Conservation (phyloP, 1,140 invertebrate species). For the Colletes gigas region DNA sequence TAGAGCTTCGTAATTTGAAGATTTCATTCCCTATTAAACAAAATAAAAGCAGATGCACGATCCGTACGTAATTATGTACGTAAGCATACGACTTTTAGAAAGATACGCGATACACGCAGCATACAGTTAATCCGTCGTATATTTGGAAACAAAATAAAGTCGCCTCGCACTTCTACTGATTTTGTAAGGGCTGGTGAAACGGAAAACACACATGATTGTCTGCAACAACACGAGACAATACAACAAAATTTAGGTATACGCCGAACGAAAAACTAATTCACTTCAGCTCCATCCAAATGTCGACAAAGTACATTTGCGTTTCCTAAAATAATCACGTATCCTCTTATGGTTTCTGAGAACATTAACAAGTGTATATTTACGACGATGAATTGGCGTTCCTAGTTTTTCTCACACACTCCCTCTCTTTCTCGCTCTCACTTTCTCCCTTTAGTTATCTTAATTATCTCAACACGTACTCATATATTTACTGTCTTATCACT, state of each 20-base stretch:
- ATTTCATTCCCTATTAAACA: not conserved
- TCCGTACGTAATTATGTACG: not conserved
- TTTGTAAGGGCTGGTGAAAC: constrained; percentile 15
- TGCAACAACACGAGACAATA: constrained; percentile 18
- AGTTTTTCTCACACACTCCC: constrained; percentile 19
- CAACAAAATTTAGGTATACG: constrained; percentile 24
- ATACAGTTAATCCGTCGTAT: not conserved
- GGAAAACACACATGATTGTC: constrained; percentile 32
- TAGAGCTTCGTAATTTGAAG: constrained; percentile 2
- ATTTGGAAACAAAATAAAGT: not conserved
- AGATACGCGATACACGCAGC: not conserved
- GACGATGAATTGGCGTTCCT: constrained; percentile 46
- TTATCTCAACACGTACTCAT: constrained; percentile 48
- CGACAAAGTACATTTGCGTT: constrained; percentile 25
- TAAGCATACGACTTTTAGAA: constrained; percentile 8
- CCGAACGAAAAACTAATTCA: not conserved
- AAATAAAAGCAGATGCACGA: not conserved
- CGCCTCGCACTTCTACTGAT: not conserved
- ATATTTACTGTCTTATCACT: constrained; percentile 50
- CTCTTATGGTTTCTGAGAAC: constrained; percentile 35
- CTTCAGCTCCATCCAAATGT: not conserved
- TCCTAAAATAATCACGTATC: constrained; percentile 47
- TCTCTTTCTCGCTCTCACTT: constrained; percentile 27
- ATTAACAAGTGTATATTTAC: constrained; percentile 50
- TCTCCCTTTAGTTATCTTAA: constrained; percentile 39